A percentile compares a stretch with the other conserved stretches of the same genome.
Conservation (phyloP, 2,113 vertebrate genomes). For the Chaenocephalus aceratus region DNA sequence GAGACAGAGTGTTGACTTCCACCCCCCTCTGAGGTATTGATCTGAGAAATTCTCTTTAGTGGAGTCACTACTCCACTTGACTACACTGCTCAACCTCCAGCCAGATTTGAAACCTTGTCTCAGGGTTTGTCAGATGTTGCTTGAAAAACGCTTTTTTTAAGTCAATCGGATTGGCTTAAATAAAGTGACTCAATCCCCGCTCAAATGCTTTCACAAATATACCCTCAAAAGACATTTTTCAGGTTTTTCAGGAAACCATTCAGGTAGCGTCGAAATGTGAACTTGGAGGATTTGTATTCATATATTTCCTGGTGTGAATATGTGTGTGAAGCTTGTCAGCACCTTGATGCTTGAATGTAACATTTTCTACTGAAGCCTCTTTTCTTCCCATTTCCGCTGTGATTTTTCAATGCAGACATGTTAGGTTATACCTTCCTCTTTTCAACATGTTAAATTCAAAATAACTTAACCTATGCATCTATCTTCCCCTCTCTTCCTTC, state of each 20-base stretch:
- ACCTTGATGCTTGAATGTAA: neutral
- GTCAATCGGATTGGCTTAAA: no score
- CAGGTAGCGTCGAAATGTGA: slow-evolving; percentile 1
- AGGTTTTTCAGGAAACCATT: slow-evolving; percentile 26
- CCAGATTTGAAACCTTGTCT: slow-evolving; percentile 11
- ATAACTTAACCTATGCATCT: slow-evolving; percentile 18
- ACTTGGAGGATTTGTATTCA: slow-evolving; percentile 25
- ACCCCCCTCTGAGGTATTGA: slow-evolving; percentile 49
- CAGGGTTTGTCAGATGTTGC: neutral
- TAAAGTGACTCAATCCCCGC: neutral
- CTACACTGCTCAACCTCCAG: slow-evolving; percentile 15
- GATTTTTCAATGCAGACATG: slow-evolving; percentile 29
- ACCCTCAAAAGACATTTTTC: neutral
- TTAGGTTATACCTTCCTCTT: neutral
- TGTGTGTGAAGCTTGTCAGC: slow-evolving; percentile 30
- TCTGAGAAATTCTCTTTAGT: slow-evolving; percentile 27
- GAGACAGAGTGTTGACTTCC: slow-evolving; percentile 26
- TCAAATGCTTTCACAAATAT: neutral
- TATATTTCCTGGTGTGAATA: slow-evolving; percentile 9
- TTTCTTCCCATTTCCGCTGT: slow-evolving; percentile 27
- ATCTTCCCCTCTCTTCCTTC: slow-evolving; percentile 4
- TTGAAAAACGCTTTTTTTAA: neutral
- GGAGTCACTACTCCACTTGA: neutral
- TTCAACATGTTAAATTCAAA: slow-evolving; percentile 34
- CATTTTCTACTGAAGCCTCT: slow-evolving; percentile 18